phyloP scores from a whole-genome alignment of 2,113 vertebrate species.

The Ciconia stormi region DNA sequence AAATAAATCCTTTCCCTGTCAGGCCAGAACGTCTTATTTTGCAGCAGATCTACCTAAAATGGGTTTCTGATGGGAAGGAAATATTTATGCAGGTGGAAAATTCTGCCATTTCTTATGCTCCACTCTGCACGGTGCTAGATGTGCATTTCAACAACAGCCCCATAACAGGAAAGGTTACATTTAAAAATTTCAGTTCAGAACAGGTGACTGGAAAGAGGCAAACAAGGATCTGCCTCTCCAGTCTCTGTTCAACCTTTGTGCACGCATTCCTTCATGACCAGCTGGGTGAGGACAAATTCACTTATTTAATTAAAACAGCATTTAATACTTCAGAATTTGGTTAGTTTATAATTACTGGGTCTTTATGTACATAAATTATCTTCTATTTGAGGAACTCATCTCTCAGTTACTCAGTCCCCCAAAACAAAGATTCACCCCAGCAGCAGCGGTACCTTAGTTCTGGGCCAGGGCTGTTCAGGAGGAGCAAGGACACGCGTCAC shows the following conservation, averaged over 20 bases:
- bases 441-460: background rate
- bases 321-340: background rate
- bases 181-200: background rate
- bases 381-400: background rate
- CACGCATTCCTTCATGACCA: accelerated
- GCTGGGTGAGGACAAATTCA: background rate
- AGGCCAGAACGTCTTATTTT: background rate
- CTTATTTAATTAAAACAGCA: background rate
- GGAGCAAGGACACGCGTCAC: background rate
- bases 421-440: background rate
- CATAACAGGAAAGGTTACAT: background rate
- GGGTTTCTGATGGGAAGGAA: background rate
- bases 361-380: background rate
- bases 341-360: background rate
- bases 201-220: background rate
- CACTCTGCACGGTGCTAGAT: background rate
- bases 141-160: background rate
- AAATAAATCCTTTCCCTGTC: background rate
- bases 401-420: background rate
- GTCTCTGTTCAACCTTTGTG: background rate
- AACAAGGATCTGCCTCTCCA: background rate
- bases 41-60: background rate
- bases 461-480: background rate
- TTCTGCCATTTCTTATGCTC: background rate
- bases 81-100: background rate